Evolutionary conservation across 2,888 invertebrate species (phyloP).

Genomic region (Sceliomorpha sp.): DNA sequence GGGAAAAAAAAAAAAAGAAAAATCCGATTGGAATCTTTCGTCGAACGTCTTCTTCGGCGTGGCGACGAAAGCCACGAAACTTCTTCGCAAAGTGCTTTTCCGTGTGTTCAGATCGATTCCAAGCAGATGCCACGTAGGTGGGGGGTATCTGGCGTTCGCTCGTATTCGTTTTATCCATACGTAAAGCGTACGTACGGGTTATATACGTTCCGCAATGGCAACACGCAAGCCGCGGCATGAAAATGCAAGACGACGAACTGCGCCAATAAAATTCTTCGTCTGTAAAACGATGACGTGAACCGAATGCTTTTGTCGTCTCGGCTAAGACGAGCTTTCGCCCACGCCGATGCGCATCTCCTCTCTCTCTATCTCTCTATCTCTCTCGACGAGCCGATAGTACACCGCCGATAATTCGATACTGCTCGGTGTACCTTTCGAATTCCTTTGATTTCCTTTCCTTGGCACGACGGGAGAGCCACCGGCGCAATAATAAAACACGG

Average conservation of each 20-base stretch:
- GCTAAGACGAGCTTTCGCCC: slow-evolving; percentile 35
- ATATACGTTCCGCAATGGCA: slow-evolving; percentile 27
- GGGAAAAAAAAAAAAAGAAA: too few species aligned
- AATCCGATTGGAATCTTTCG: slow-evolving; percentile 5
- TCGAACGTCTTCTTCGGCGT: background rate
- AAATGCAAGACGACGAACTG: slow-evolving; percentile 73
- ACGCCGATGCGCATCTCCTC: too few species aligned
- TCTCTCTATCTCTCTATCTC: too few species aligned
- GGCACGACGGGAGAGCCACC: slow-evolving; percentile 25
- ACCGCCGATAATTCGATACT: slow-evolving; percentile 75
- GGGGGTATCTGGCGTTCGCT: slow-evolving; percentile 17
- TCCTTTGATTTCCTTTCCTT: slow-evolving; percentile 34
- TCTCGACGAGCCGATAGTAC: slow-evolving; percentile 50
- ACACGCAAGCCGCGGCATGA: slow-evolving; percentile 65
- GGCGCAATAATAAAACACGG: slow-evolving; percentile 51
- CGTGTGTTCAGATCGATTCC: slow-evolving; percentile 50
- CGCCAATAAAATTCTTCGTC: slow-evolving; percentile 77
- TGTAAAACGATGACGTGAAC: slow-evolving; percentile 77
- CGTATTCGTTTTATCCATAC: slow-evolving; percentile 42
- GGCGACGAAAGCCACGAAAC: background rate
- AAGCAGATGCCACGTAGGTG: slow-evolving; percentile 38
- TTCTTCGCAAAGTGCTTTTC: slow-evolving; percentile 55
- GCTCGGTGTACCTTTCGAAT: slow-evolving; percentile 59
- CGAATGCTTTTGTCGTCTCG: slow-evolving; percentile 69
- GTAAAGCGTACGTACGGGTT: slow-evolving; percentile 45